Evolutionary conservation across 64 coral and sea anemone genomes (phyloP).

Genomic region (Porites australiensis): DNA sequence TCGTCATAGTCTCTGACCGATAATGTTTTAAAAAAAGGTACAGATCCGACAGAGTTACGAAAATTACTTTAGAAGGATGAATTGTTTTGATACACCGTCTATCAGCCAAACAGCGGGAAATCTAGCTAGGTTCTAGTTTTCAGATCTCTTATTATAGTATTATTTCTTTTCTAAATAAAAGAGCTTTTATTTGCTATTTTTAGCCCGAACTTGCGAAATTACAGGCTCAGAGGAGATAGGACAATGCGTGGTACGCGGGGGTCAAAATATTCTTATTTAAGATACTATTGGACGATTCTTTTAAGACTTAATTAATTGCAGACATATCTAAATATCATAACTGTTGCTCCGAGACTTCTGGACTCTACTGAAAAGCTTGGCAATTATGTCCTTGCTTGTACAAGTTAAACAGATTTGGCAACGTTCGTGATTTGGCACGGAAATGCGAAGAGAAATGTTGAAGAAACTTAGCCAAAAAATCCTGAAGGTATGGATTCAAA

Average conservation of each 20-base stretch:
- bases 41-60: no score
- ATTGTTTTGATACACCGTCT: not conserved
- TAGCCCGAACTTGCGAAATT: conserved; percentile 3
- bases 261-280: conserved; percentile 27
- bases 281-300: not conserved
- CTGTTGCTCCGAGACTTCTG: not conserved
- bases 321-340: conserved; percentile 1
- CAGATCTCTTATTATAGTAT: not conserved
- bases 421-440: not conserved
- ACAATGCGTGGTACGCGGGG: not conserved
- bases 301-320: not conserved
- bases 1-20: no score
- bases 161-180: not conserved
- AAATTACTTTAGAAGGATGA: no score
- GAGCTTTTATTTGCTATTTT: not conserved
- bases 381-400: not conserved
- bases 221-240: not conserved
- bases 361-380: not conserved
- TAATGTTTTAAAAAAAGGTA: no score
- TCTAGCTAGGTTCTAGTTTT: not conserved
- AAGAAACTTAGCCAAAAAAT: not conserved
- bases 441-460: not conserved
- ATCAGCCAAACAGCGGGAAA: not conserved
- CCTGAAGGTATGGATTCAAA: not conserved
- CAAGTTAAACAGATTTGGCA: not conserved